phyloP scores from a whole-genome alignment of 2,113 vertebrate species.

The Mungos mungo region DNA sequence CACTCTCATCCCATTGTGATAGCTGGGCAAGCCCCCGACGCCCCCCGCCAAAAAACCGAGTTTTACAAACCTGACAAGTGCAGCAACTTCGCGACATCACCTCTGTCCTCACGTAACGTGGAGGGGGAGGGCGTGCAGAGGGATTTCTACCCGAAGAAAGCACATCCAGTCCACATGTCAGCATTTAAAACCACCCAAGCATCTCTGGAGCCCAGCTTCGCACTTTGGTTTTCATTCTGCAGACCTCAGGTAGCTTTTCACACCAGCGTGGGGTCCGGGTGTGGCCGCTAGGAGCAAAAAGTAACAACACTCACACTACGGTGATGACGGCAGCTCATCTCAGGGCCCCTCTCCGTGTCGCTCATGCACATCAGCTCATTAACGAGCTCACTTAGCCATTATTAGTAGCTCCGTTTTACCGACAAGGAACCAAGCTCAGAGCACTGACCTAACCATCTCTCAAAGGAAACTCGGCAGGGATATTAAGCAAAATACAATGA shows the following conservation, averaged over 20 bases:
- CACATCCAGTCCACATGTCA: not conserved
- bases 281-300: not conserved
- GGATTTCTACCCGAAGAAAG: not conserved
- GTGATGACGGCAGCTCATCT: no score
- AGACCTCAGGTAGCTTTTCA: not conserved
- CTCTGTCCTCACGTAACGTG: not conserved
- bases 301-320: no score
- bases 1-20: not conserved
- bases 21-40: fast-evolving
- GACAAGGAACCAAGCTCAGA: not conserved
- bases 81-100: no score
- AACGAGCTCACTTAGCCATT: not conserved
- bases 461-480: not conserved
- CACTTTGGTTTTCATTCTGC: not conserved
- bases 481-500: not conserved
- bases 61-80: not conserved
- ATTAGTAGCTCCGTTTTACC: not conserved
- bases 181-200: not conserved
- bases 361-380: not conserved
- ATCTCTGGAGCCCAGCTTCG: not conserved
- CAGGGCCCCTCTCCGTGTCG: not conserved
- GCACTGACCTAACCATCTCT: not conserved
- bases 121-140: no score
- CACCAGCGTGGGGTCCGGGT: not conserved
- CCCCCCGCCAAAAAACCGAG: no score